Evolutionary conservation across 2,113 vertebrate genomes (phyloP), one percentile per base, ranked within the genome.

Genomic region (Apteryx mantelli): DNA sequence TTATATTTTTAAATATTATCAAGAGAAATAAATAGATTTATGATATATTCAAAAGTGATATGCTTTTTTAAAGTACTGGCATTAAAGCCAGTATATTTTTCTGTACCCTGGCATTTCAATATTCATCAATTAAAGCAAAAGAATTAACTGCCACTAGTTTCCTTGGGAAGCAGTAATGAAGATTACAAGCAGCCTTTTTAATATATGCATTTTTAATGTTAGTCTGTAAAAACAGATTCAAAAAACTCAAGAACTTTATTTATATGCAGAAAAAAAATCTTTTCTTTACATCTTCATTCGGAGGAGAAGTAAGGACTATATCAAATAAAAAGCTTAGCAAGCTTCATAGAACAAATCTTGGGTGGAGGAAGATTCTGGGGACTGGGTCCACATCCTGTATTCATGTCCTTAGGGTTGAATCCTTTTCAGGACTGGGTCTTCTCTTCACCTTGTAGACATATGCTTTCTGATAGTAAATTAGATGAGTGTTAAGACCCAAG

Each of bases 81-180:
- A 86, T 88, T 91, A 93, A 88, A 78, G 15, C 14, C n/a, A 16
- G 25, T 81, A 36, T 95, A 70, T 92, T 93, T 77, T 92, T 81
- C 25, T 7, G 7, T 95, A 50, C 36, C 14, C 40, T 93, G 77
- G 65, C 77, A 87, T 76, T 96, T 89, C 88, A 88, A 86, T 95
- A 90, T 93, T 65, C 73, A 92, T 91, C 83, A 95, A 92, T 95
- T 94, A 92, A 88, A 95, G 46, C 46, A 69, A 84, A 91, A 71
- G 6, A 75, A 93, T 95, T 90, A 94, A 64, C 32, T 92, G 73
- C 60, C 65, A 84, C 55, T 79, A 16, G 32, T 92, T 86, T 91
- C 50, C 84, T 61, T 73, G 73, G 25, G 56, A 84, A 91, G 55
- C 28, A 48, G 38, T 66, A 93, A 88, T 64, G 55, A 83, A 71